Conservation (phyloP, 1,140 invertebrate species). For the Drosophila subobscura region DNA sequence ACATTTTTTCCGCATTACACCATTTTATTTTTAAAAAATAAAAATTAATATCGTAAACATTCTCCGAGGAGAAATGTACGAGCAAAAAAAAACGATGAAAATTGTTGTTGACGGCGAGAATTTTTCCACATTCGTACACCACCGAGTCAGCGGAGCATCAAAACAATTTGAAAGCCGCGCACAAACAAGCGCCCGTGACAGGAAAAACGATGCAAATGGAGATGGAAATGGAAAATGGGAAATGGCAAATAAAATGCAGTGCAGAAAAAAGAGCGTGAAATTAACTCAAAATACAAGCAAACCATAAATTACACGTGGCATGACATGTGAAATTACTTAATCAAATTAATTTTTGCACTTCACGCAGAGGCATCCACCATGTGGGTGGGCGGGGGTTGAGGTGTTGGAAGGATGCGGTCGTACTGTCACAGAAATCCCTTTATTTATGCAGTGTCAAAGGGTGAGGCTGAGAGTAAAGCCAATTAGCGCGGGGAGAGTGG, state of each 20-base stretch:
- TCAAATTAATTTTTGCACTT: conserved; percentile 67
- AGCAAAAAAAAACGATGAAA: conserved; percentile 18
- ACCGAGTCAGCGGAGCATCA: conserved; percentile 51
- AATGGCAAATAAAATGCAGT: conserved; percentile 20
- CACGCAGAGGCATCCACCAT: conserved; percentile 13
- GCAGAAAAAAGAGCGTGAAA: conserved; percentile 52
- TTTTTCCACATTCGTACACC: conserved; percentile 32
- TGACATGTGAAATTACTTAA: conserved; percentile 78
- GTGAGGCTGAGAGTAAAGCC: conserved; percentile 37
- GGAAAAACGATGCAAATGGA: conserved; percentile 25
- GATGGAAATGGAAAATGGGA: conserved; percentile 17
- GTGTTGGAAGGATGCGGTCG: background rate
- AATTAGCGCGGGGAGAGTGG: conserved; percentile 36
- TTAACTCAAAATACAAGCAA: conserved; percentile 67
- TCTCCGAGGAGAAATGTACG: background rate
- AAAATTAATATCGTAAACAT: conserved; percentile 64
- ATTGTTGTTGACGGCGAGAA: conserved; percentile 46
- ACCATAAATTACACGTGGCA: conserved; percentile 67
- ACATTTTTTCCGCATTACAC: conserved; percentile 1
- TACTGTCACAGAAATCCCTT: conserved; percentile 43
- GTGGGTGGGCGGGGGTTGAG: background rate
- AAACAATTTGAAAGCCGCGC: conserved; percentile 64
- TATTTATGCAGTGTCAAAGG: conserved; percentile 60
- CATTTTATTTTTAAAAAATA: conserved; percentile 51
- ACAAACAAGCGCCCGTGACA: conserved; percentile 54